Evolutionary conservation across 2,888 invertebrate genomes (phyloP).

Genomic region (Therioaphis trifolii): DNA sequence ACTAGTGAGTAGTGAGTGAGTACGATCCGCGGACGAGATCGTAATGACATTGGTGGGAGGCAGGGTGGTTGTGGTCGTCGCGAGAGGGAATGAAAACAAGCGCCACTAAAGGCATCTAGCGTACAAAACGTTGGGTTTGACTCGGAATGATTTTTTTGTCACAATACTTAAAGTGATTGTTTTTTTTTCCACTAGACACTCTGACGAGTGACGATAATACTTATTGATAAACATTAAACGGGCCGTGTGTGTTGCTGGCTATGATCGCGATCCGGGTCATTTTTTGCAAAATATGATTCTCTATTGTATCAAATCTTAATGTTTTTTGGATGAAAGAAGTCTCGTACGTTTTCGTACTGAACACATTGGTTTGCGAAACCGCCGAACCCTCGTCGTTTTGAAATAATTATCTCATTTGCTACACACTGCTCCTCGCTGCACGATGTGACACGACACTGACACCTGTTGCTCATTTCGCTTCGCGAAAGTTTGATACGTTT

Average conservation of each 20-base stretch:
- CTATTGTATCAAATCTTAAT: neutral
- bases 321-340: neutral
- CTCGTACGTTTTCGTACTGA: too few species aligned
- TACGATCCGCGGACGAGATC: neutral
- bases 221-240: conserved; percentile 46
- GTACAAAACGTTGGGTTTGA: conserved; percentile 12
- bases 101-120: conserved; percentile 49
- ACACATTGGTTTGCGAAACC: neutral
- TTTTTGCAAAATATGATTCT: neutral
- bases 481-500: neutral
- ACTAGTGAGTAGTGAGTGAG: neutral
- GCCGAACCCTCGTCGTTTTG: neutral
- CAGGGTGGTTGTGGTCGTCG: neutral
- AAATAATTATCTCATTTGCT: neutral
- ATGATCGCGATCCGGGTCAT: conserved; percentile 17
- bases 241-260: too few species aligned
- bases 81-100: neutral
- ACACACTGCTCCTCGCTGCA: neutral
- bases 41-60: neutral
- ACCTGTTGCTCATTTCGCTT: conserved; percentile 49
- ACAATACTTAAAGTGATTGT: neutral
- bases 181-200: neutral
- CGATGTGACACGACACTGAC: conserved; percentile 48
- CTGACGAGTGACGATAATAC: neutral
- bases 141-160: neutral